These are phyloP conservation scores for Lapara coniferarum DNA, from an alignment of 2,888 invertebrate species.

Conservation along the genomic window DNA sequence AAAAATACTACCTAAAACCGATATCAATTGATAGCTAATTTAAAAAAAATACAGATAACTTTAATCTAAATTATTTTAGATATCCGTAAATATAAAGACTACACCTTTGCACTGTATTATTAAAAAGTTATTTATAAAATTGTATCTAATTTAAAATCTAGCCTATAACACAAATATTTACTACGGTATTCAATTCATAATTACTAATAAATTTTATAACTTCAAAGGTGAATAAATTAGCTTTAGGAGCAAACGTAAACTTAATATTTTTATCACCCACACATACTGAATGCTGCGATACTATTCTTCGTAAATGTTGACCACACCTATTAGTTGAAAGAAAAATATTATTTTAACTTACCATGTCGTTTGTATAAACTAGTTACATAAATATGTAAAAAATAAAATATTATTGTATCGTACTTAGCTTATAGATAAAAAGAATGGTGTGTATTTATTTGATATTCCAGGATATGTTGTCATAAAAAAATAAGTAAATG, in stretches of 20 bases:
- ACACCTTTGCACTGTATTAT: background rate
- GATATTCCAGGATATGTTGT: background rate
- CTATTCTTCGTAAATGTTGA: constrained; percentile 44
- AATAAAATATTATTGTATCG: background rate
- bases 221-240: constrained; percentile 14
- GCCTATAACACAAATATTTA: constrained; percentile 1
- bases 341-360: constrained; percentile 42
- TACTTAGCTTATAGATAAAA: background rate
- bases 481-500: too few relatives aligned
- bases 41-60: background rate
- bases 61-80: background rate
- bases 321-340: constrained; percentile 59
- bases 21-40: background rate
- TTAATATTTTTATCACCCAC: constrained; percentile 40
- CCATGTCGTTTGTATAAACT: background rate
- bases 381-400: constrained; percentile 5
- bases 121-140: background rate
- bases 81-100: background rate
- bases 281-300: constrained; percentile 60
- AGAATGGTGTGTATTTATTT: background rate
- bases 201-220: background rate
- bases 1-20: constrained; percentile 14
- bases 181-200: background rate
- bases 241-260: constrained; percentile 15
- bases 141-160: constrained; percentile 3